Evolutionary conservation across 2,113 vertebrate genomes (phyloP), one percentile per base, ranked within the genome.

Genomic region (Tricholaema leucomelas): DNA sequence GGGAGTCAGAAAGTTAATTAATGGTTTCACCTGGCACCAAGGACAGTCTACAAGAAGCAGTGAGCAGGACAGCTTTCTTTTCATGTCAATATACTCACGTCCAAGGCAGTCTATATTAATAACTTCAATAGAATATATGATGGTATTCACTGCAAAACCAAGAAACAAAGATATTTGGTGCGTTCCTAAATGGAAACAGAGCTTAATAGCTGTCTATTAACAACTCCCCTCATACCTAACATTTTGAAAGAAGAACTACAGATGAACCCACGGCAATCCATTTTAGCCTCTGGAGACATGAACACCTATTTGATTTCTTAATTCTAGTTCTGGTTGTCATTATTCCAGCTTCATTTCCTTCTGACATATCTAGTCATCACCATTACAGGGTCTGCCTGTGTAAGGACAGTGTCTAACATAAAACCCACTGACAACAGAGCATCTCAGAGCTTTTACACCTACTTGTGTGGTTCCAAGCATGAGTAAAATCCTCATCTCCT

Each of bases 1-100:
- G 20, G 33, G 56, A 91, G 91, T 89, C 94, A 93, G 79, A 91
- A 82, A 90, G 30, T 46, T 94, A 96, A 95, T 95, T 89, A 96
- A 91, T 80, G 54, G 93, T 80, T 95, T 87, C 36, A 63, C 33
- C 50, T 0, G 0, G 46, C 81, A 89, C 48, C 59, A 87, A 31
- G 7, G 73, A 88, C 35, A 77, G 74, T 54, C 85, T 93, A 64
- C 63, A 91, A 85, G 75, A 69, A 91, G 80, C 5, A 90, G 54
- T 58, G 58, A 92, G 74, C 70, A 92, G 48, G 19, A 28, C 24
- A 91, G 40, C 65, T 67, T 85, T 71, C 89, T 87, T 80, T 85
- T 64, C 33, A 31, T 91, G 54, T 89, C 90, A 85, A 28, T 42
- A 74, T 38, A 80, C 25, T 81, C 21, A 69, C 46, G 31, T 40